Conservation (phyloP, 2,797 vertebrate genomes). For the Sebastes trivittatus region DNA sequence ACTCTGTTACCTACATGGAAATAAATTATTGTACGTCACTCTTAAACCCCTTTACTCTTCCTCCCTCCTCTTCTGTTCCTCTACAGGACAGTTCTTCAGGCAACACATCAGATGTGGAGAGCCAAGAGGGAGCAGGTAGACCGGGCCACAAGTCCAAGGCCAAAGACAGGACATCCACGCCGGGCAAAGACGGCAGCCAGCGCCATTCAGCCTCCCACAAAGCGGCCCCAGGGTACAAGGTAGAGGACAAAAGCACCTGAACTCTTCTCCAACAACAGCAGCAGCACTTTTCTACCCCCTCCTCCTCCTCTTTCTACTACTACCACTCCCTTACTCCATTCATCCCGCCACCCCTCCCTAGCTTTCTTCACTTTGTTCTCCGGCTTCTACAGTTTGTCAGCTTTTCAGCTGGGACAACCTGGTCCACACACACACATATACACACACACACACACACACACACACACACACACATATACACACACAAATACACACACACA, state of each 20-base stretch:
- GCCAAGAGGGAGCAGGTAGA: conserved; percentile 89
- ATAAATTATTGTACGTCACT: background rate
- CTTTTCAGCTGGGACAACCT: conserved; percentile 72
- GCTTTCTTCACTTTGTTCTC: conserved; percentile 73
- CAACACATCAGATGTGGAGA: conserved; percentile 94
- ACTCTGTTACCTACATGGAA: background rate
- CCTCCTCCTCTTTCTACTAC: conserved; percentile 74
- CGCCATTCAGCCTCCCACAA: conserved; percentile 90
- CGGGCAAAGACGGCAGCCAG: conserved; percentile 90
- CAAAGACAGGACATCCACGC: conserved; percentile 89
- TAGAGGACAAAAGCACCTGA: conserved; percentile 99
- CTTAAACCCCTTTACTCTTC: background rate
- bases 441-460: conserved; percentile 5
- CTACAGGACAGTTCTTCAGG: conserved; percentile 95
- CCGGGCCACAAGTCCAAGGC: conserved; percentile 89
- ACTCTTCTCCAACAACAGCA: conserved; percentile 86
- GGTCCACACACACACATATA: conserved; percentile 25
- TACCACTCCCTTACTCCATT: conserved; percentile 76
- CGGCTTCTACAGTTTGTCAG: conserved; percentile 70
- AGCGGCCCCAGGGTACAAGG: conserved; percentile 97
- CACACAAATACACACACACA: background rate
- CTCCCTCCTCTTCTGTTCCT: background rate
- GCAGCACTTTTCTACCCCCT: conserved; percentile 80
- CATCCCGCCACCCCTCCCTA: conserved; percentile 64
- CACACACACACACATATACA: background rate